A percentile compares a stretch with the other conserved stretches of the same genome.
Conservation (phyloP, 2,113 vertebrate species). For the Heterochromis multidens region DNA sequence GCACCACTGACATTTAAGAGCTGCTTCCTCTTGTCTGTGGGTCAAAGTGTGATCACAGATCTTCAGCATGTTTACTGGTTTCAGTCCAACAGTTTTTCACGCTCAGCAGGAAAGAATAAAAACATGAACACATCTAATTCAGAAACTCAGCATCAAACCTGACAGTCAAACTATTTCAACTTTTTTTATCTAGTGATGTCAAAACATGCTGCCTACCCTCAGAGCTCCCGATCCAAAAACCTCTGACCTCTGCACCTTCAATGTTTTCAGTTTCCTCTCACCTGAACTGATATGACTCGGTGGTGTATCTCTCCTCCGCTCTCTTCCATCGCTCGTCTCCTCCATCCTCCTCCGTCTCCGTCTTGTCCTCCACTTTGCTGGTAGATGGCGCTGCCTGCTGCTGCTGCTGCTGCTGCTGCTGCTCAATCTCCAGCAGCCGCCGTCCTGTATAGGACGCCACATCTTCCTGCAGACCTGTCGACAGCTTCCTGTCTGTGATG, state of each 20-base stretch:
- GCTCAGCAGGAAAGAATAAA: neutral
- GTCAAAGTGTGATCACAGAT: neutral
- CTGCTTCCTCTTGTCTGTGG: neutral
- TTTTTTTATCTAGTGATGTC: neutral
- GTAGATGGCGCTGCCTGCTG: neutral
- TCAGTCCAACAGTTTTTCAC: neutral
- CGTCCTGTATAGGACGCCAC: slow-evolving; percentile 63
- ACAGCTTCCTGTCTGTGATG: slow-evolving; percentile 79
- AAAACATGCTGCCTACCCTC: neutral
- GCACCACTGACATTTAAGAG: neutral
- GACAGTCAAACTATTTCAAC: neutral
- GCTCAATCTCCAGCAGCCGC: slow-evolving; percentile 76
- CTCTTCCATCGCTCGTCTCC: slow-evolving; percentile 57
- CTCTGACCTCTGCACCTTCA: no score
- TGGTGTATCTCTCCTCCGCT: slow-evolving; percentile 45
- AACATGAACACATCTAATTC: neutral
- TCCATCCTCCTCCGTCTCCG: slow-evolving; percentile 54
- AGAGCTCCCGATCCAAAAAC: neutral
- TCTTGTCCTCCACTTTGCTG: slow-evolving; percentile 24
- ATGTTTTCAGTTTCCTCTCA: neutral
- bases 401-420: no score
- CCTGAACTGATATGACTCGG: slow-evolving; percentile 63
- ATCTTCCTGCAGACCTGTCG: slow-evolving; percentile 38
- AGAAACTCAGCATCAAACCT: neutral
- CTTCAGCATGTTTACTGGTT: neutral